Conservation (phyloP, 2,888 invertebrate species). For the Odontocolon sp. region DNA sequence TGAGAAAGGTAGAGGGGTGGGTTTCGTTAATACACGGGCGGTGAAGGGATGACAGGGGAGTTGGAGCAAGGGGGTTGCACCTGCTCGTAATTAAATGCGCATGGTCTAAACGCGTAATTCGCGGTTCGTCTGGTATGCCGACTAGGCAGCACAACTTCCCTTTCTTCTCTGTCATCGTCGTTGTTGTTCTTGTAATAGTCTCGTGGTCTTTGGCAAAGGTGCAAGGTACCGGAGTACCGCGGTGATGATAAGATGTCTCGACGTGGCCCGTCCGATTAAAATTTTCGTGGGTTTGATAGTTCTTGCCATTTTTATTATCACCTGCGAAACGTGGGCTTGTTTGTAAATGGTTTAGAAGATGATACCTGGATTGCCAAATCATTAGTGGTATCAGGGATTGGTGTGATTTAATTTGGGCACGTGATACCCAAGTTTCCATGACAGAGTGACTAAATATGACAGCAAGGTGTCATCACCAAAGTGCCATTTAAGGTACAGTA, state of each 20-base stretch:
- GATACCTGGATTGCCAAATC: too few species aligned
- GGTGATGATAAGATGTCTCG: neutral
- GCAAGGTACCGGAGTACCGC: neutral
- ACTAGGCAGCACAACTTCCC: constrained; percentile 4
- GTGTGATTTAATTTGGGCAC: too few species aligned
- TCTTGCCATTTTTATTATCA: too few species aligned
- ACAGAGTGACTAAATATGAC: too few species aligned
- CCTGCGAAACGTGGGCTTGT: too few species aligned
- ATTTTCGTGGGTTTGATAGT: too few species aligned
- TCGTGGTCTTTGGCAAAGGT: neutral
- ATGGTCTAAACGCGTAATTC: constrained; percentile 62
- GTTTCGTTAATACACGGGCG: constrained; percentile 19
- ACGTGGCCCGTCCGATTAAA: neutral
- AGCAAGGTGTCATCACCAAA: too few species aligned
- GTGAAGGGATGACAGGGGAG: constrained; percentile 38
- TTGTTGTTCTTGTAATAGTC: neutral
- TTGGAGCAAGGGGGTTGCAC: constrained; percentile 55
- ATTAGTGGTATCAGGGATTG: too few species aligned
- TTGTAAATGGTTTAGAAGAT: too few species aligned
- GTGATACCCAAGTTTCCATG: too few species aligned
- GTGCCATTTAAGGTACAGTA: too few species aligned
- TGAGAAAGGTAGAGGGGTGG: constrained; percentile 11
- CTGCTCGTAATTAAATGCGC: constrained; percentile 69
- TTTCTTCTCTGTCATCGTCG: constrained; percentile 1
- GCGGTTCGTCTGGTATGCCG: constrained; percentile 29